Evolutionary conservation across 2,797 vertebrate genomes (phyloP).

Genomic region (Alauda arvensis): DNA sequence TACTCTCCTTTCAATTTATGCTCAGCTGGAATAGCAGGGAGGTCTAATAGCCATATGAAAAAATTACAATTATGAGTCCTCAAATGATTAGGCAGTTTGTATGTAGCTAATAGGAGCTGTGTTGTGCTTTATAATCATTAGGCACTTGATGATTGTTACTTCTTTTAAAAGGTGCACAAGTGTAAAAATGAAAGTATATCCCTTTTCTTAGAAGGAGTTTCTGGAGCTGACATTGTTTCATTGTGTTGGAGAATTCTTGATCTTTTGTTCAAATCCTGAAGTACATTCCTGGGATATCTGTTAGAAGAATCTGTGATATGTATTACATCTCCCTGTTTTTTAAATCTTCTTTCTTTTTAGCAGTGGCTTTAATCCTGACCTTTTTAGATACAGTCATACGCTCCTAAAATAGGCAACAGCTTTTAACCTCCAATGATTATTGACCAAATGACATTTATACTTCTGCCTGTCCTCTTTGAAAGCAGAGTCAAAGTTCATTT

Average conservation of each 20-base stretch:
- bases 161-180: not conserved
- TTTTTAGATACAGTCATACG: not conserved
- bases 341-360: not conserved
- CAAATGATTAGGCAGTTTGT: constrained; percentile 59
- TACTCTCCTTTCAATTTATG: constrained; percentile 23
- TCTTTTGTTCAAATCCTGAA: not conserved
- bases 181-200: not conserved
- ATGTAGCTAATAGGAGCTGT: constrained; percentile 25
- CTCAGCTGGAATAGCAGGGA: constrained; percentile 5
- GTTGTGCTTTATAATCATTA: constrained; percentile 41
- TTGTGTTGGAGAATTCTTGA: not conserved
- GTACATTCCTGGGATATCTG: not conserved
- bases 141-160: not conserved
- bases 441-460: not conserved
- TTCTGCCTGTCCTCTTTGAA: not conserved
- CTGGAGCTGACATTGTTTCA: not conserved
- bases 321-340: not conserved
- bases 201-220: not conserved
- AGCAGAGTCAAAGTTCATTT: not conserved
- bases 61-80: constrained; percentile 23
- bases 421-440: not conserved
- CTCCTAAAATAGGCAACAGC: not conserved
- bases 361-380: not conserved
- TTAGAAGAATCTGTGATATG: not conserved
- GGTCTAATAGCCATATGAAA: constrained; percentile 9